Base-by-base conservation (phyloP, 2,113 vertebrate species). In the Ophiodon elongatus region DNA sequence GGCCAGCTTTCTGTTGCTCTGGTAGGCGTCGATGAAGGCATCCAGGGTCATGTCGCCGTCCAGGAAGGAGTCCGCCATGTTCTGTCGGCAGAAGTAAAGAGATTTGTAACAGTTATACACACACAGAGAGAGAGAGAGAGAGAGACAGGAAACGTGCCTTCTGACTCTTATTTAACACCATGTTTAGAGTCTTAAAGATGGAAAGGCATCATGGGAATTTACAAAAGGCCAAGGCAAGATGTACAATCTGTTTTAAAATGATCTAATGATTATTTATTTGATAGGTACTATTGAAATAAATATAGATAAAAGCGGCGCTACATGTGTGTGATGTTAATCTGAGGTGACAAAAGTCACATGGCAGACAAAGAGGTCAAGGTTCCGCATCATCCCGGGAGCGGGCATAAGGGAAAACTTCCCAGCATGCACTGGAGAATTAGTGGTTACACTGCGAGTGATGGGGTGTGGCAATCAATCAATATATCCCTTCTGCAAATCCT, bases 21-120 rank as follows among this genome's bases (percentile, higher is more conserved):
- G 98, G 86, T 99, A 99, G 43, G 95, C 89, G 0, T 99, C 98
- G 0, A 98, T 95, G 93, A 99, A 99, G 75, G 95, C 73, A 73
- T 99, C 98, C 81, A 99, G 91, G 0, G 97, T 91, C 23, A 97
- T 89, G 54, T 97, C 96, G 0, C 98, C 98, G 1, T 97, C 97
- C 9, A 99, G 96, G 89, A 99, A 99, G 15, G 94, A 97, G 81
- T 99, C 97, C 0, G 98, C 98, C 98, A 99, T 99, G 47, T 98
- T 98, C 98, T 99, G 94, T 78, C 76, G 62, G 84, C 73, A 39
- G 82, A 13, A 2, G 69, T 68, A 71, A 14, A 59, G 15, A 45
- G 23, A 78, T 33, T 4, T 6, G 5, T 8, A 43, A 60, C 6
- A 29, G 50, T 23, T 37, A n/a, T 54, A 59, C n/a, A n/a, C n/a